A percentile compares a stretch with the other conserved stretches of the same genome.
Evolutionary conservation across 2,888 invertebrate genomes (phyloP).

Genomic region (Sminthurinus aureus): DNA sequence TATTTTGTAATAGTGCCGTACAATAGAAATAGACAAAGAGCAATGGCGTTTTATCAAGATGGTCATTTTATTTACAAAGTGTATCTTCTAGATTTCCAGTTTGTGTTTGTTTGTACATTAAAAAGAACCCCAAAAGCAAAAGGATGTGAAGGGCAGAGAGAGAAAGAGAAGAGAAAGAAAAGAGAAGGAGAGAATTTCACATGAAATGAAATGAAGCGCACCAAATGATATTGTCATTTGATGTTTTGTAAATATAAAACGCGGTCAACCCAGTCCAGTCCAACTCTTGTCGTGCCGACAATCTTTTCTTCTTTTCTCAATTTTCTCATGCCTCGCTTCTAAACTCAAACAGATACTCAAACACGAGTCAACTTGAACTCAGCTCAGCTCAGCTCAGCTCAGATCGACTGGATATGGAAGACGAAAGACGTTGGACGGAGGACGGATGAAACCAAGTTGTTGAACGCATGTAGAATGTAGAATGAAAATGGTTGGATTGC

Average conservation of each 20-base stretch:
- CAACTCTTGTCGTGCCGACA: neutral
- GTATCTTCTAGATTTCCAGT: too few species aligned
- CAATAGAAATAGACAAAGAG: too few species aligned
- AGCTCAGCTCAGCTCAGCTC: too few species aligned
- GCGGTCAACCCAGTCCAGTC: neutral
- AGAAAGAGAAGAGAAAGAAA: neutral
- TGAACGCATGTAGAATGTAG: neutral
- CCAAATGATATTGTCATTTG: slow-evolving; percentile 1
- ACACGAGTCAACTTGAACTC: too few species aligned
- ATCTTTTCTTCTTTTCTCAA: neutral
- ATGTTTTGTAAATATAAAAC: neutral
- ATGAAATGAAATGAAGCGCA: neutral
- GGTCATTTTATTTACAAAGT: too few species aligned
- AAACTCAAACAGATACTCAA: too few species aligned
- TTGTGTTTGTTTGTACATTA: too few species aligned
- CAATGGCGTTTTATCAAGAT: too few species aligned
- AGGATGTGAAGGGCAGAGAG: too few species aligned
- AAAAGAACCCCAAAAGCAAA: too few species aligned
- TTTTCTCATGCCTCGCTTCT: neutral
- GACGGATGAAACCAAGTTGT: neutral
- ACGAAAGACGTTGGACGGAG: neutral
- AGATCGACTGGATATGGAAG: neutral
- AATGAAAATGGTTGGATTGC: neutral
- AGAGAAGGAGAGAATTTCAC: neutral
- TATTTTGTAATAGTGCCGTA: too few species aligned